Base-by-base conservation (phyloP, 2,888 invertebrate species). In the Anarsia innoxiella region DNA sequence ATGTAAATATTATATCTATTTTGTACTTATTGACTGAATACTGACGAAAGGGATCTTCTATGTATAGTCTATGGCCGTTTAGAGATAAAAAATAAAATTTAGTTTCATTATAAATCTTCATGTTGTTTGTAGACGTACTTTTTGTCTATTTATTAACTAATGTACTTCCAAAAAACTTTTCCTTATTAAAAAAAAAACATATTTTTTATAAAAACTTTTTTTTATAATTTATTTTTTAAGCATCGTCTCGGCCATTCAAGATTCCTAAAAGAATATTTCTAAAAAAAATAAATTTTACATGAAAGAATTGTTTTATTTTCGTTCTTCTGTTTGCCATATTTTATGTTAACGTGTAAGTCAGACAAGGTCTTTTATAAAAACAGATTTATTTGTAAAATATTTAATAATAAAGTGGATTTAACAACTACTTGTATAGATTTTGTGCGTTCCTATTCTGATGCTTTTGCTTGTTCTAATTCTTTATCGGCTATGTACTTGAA, bases 231-330 rank as follows among this genome's bases (percentile, higher is more conserved):
- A 58, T 66, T 72, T 65, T 66, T 60, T 63, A 60, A 54, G 57
- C 56, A 64, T 49, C 57, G 57, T 52, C 66, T 65, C 60, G 59
- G 59, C 64, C 56, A 58, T 61, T 61, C 44, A 53, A 46, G 53
- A 58, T 53, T 64, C 59, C 56, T 61, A 55, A 61, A 55, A 48
- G 58, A 49, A 58, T 65, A 66, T 69, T 73, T 74, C 64, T 53
- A 57, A 79, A n/a, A n/a, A n/a, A n/a, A n/a, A 76, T 80, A 78
- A 78, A 76, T 63, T 68, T 69, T 67, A 65, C 56, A 66, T 65
- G 62, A 58, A 53, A 51, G 15, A 32, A 30, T 49, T 54, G 53
- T 67, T 66, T 64, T 50, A 56, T 62, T 64, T 59, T 40, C 36
- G 41, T 42, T 34, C 44, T 37, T 12, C 36, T 27, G 38, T 46